phyloP scores from a whole-genome alignment of 1,140 invertebrate species.

The Zophobas morio region DNA sequence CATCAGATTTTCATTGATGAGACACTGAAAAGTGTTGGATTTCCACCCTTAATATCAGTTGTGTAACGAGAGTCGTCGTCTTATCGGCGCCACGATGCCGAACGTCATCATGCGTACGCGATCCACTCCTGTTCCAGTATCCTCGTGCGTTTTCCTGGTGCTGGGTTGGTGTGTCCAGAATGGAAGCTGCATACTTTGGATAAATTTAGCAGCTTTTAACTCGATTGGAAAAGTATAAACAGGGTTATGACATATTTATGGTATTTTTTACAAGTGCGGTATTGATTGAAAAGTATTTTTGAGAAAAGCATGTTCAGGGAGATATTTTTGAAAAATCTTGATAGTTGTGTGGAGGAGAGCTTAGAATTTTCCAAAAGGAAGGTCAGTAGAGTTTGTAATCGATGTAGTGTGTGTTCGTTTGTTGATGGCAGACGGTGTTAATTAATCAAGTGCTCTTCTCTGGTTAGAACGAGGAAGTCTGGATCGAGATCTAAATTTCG shows the following conservation, averaged over 20 bases:
- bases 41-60: slow-evolving; percentile 16
- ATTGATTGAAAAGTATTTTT: background rate
- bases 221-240: background rate
- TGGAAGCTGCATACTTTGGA: slow-evolving; percentile 3
- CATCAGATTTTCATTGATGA: slow-evolving; percentile 18
- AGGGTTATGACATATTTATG: slow-evolving; percentile 11
- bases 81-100: slow-evolving; percentile 33
- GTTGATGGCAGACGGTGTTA: background rate
- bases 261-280: background rate
- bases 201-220: slow-evolving; percentile 16
- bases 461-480: background rate
- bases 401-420: background rate
- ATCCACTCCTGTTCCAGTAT: slow-evolving; percentile 13
- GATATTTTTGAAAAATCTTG: slow-evolving; percentile 55
- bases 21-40: slow-evolving; percentile 14
- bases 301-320: slow-evolving; percentile 50
- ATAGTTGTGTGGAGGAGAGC: slow-evolving; percentile 48
- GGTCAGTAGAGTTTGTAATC: slow-evolving; percentile 45
- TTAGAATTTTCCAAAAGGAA: slow-evolving; percentile 50
- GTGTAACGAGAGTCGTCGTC: slow-evolving; percentile 24
- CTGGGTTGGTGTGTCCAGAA: background rate
- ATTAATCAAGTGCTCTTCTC: background rate
- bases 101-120: slow-evolving; percentile 30
- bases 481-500: too few relatives aligned
- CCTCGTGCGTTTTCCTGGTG: slow-evolving; percentile 1